A percentile compares a stretch with the other conserved stretches of the same genome.
phyloP scores from a whole-genome alignment of 1,140 invertebrate species.

The Mya arenaria region DNA sequence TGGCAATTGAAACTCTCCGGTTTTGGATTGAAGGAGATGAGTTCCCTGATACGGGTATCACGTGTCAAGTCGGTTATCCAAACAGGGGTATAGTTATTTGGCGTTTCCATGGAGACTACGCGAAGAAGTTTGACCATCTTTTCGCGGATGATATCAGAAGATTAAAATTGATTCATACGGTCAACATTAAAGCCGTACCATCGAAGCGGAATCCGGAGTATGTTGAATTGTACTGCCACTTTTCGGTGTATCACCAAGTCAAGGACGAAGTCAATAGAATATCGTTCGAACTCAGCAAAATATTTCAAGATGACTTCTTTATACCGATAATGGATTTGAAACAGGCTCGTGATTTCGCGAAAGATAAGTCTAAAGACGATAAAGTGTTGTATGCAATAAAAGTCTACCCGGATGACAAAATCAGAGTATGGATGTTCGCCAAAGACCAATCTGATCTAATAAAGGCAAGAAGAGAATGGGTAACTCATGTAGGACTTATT shows the following conservation, averaged over 20 bases:
- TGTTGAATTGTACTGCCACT: slow-evolving; percentile 44
- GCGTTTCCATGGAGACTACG: slow-evolving; percentile 53
- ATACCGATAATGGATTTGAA: slow-evolving; percentile 26
- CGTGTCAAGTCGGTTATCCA: slow-evolving; percentile 49
- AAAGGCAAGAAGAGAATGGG: slow-evolving; percentile 35
- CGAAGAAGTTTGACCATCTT: slow-evolving; percentile 52
- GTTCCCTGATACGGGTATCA: slow-evolving; percentile 43
- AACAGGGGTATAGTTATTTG: slow-evolving; percentile 44
- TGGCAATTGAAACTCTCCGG: slow-evolving; percentile 28
- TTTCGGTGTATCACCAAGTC: slow-evolving; percentile 32
- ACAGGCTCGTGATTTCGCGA: slow-evolving; percentile 36
- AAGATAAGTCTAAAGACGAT: slow-evolving; percentile 5
- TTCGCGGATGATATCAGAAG: slow-evolving; percentile 33
- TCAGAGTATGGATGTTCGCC: slow-evolving; percentile 47
- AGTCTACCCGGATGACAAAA: slow-evolving; percentile 29
- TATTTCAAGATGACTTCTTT: slow-evolving; percentile 47
- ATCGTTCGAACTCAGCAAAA: slow-evolving; percentile 21
- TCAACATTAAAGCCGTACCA: slow-evolving; percentile 46
- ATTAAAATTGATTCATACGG: slow-evolving; percentile 6
- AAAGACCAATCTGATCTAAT: slow-evolving; percentile 39
- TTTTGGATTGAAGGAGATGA: slow-evolving; percentile 47
- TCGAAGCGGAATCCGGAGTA: slow-evolving; percentile 42
- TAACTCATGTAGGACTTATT: slow-evolving; percentile 36
- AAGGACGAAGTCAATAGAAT: slow-evolving; percentile 15
- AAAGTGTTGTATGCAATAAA: slow-evolving; percentile 47